Evolutionary conservation across 2,113 vertebrate species (phyloP), one percentile per base, ranked within the genome.

Genomic region (Hiodon alosoides): DNA sequence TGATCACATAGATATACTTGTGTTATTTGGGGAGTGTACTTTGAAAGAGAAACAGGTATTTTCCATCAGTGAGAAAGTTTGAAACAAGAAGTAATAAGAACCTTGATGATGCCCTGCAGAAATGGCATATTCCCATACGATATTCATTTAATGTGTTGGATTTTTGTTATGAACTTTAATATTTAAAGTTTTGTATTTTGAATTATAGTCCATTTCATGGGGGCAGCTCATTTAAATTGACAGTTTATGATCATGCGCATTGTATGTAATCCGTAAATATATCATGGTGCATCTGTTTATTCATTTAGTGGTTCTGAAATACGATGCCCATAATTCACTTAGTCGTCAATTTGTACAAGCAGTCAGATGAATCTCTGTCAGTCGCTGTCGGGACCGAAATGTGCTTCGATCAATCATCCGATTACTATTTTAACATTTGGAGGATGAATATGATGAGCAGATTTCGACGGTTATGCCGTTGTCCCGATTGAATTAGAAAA

Each of bases 361-460:
- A 83, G 82, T 81, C 88, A 84, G 85, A 86, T 87, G 88, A 75
- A 86, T 85, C 84, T 71, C 7, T 75, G 82, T 85, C 85, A 87
- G 80, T 80, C 69, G 77, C 84, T 85, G 86, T 88, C 87, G 86
- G 81, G 81, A 74, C 72, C 51, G 66, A 81, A 69, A 9, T 75
- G 51, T 83, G 79, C 81, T 76, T 82, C 85, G 78, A 88, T 89
- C 87, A 87, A 85, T 88, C 85, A 88, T 84, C 81, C 83, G 67
- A 86, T 88, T 86, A 86, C 73, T 61, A 72, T 79, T 73, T 72
- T 67, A 79, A 62, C 76, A 73, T 81, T 84, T 82, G 16, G 1
- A 76, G 79, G 81, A 83, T 79, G 79, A 80, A 79, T 81, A 81
- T 79, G 77, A 84, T 62, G 73, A 31, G 2, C 61, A 31, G 78